These are phyloP conservation scores for Saguinus imperator DNA, from an alignment of 2,113 vertebrate genomes.

Conservation along the genomic window DNA sequence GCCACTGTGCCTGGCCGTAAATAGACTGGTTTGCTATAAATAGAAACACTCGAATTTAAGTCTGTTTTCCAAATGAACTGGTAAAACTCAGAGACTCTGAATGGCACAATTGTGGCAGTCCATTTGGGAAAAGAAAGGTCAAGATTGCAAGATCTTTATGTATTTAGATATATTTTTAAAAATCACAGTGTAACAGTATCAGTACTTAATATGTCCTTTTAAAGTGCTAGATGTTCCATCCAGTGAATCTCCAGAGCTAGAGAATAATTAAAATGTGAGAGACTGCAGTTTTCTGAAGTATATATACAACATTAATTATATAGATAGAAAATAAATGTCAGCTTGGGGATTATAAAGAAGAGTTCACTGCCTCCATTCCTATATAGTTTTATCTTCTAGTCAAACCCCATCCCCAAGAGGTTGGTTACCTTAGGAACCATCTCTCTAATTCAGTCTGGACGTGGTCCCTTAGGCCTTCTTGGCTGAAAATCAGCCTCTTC, in stretches of 20 bases:
- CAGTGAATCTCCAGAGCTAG: neutral
- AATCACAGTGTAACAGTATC: neutral
- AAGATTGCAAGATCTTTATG: neutral
- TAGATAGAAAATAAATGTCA: neutral
- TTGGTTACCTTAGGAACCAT: slow-evolving; percentile 8
- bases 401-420: neutral
- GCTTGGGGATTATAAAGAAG: neutral
- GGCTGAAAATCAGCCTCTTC: neutral
- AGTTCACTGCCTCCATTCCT: neutral
- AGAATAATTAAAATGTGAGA: slow-evolving; percentile 14
- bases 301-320: neutral
- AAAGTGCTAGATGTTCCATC: neutral
- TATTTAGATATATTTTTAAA: slow-evolving; percentile 25
- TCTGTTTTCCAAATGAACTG: neutral
- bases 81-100: neutral
- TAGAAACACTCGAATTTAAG: neutral
- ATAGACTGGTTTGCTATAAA: neutral
- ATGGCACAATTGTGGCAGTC: neutral
- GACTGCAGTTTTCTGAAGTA: neutral
- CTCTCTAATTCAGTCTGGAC: neutral
- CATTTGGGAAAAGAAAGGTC: neutral
- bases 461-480: neutral
- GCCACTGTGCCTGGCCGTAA: too few relatives aligned
- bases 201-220: neutral
- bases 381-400: neutral